Base-by-base conservation (phyloP, 2,797 vertebrate species). In the Syngnathus rostellatus region DNA sequence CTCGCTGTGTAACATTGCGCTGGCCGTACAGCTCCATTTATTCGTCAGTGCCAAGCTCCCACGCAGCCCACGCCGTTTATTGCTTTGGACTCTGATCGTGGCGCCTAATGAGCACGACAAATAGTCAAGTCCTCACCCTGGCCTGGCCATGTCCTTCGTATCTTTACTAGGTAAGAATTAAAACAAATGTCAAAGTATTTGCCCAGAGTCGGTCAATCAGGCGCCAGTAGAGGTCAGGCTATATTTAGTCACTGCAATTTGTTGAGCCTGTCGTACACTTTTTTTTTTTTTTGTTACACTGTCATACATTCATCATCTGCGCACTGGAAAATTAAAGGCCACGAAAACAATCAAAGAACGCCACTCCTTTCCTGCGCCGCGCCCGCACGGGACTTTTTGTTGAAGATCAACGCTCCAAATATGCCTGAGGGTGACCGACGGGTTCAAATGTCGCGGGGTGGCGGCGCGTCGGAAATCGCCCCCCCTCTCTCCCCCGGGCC, bases 291-390 rank as follows among this genome's bases (percentile, higher is more conserved):
- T 60, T 70, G 51, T 78, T 65, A 64, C n/a, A 25, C 67, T 45
- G 23, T 60, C 64, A 19, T 40, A 72, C 38, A 66, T 71, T 83
- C 63, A 66, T 58, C 70, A 69, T 81, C 68, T 63, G 11, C 39
- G 76, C 72, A 81, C 77, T 19, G 40, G 40, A 83, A 77, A 70
- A 77, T 64, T 46, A 86, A 80, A 83, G 80, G 81, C 68, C 80
- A 81, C 45, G 67, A 37, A 59, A 83, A 86, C 85, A 86, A 81
- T 83, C 63, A 57, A 51, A 62, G 68, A 67, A 73, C 21, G 0
- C 77, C 78, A 70, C 83, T 76, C 83, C 83, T 85, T 83, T 86
- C 87, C 85, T 81, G 77, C 65, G 75, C 75, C 79, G 21, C 4
- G 59, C 43, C 61, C 12, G 53, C 0, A 8, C 10, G 4, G 65